These are phyloP conservation scores for Pao palembangensis DNA, from an alignment of 2,113 vertebrate species.

Conservation along the genomic window DNA sequence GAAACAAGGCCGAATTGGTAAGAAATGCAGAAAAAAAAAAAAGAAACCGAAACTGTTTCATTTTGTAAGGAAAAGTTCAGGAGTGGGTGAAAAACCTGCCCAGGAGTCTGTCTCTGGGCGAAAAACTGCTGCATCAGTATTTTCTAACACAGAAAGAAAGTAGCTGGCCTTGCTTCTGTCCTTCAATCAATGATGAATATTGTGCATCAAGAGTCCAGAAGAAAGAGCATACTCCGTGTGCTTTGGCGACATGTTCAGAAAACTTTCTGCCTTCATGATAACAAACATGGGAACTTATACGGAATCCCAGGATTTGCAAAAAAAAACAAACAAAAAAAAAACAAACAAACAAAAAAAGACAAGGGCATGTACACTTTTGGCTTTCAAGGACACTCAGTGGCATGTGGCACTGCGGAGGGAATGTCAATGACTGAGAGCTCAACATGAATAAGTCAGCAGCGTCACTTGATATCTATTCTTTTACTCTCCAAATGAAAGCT, in stretches of 20 bases:
- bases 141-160: background rate
- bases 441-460: conserved; percentile 71
- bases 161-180: too few relatives aligned
- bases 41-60: background rate
- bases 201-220: too few relatives aligned
- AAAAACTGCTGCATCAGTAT: background rate
- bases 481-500: conserved; percentile 45
- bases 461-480: conserved; percentile 71
- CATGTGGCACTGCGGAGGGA: conserved; percentile 37
- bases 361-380: conserved; percentile 56
- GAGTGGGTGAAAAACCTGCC: too few relatives aligned
- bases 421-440: conserved; percentile 57
- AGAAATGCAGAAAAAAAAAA: background rate
- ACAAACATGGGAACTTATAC: background rate
- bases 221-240: too few relatives aligned
- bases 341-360: background rate
- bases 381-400: conserved; percentile 52
- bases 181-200: too few relatives aligned
- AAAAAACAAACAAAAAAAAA: background rate
- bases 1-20: too few relatives aligned
- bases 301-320: background rate
- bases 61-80: background rate
- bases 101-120: too few relatives aligned
- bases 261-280: too few relatives aligned
- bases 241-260: too few relatives aligned